Percentiles rank a stretch among this genome's conserved stretches.
These are phyloP conservation scores for Thyatira batis DNA, from an alignment of 2,888 invertebrate genomes.

Conservation along the genomic window DNA sequence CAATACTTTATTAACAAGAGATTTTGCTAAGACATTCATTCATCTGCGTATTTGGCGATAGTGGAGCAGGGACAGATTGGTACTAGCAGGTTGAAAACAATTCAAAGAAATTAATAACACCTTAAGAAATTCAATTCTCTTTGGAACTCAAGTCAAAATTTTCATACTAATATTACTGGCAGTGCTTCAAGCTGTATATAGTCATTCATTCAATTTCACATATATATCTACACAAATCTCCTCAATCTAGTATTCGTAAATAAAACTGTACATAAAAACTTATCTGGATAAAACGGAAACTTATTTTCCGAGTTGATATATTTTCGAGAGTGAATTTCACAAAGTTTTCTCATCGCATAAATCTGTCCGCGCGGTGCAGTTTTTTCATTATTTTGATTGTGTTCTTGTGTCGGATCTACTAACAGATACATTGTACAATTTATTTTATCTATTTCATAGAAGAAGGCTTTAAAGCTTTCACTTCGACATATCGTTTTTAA, in stretches of 20 bases:
- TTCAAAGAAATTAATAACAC: no score
- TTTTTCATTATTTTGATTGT: constrained; percentile 46
- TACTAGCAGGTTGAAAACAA: no score
- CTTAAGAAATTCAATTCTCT: no score
- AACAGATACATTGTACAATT: constrained; percentile 1
- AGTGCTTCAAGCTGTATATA: no score
- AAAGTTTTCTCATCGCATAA: constrained; percentile 19
- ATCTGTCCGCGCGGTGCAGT: constrained; percentile 21
- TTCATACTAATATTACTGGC: no score
- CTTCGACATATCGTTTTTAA: no score
- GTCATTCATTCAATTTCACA: neutral
- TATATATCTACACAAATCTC: neutral
- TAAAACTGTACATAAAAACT: neutral
- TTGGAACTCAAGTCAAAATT: no score
- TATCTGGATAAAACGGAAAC: neutral
- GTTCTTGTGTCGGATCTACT: constrained; percentile 18
- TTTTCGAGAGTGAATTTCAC: constrained; percentile 9
- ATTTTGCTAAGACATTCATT: neutral
- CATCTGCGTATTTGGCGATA: no score
- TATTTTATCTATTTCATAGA: no score
- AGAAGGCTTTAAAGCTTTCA: no score
- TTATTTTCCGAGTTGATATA: constrained; percentile 7
- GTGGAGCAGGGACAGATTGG: no score
- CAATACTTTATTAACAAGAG: neutral
- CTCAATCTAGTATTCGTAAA: neutral